Base-by-base conservation (phyloP, 2,797 vertebrate species). In the Ptychadena robeensis region DNA sequence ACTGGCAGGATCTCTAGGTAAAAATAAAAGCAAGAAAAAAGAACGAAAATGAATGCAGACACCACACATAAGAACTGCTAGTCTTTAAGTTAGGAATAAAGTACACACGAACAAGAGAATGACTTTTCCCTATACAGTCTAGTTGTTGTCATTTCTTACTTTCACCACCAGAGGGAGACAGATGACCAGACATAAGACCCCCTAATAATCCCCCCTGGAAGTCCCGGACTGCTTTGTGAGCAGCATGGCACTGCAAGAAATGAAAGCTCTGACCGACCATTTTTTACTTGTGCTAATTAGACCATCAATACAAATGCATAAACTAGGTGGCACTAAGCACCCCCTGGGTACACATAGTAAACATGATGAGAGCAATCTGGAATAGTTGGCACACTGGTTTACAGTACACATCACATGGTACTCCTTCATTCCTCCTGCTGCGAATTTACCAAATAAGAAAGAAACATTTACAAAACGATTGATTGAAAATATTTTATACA, bases 301-400 rank as follows among this genome's bases (percentile, higher is more conserved):
- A 61, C n/a, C 59, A 61, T 61, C 27, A 61, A 61, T 28, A 61
- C 27, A 61, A 28, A 28, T 9, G n/a, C 27, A 61, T 25, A 61
- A 61, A 61, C n/a, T 25, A 61, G 59, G 27, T 61, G 44, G 59
- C 59, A 61, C 8, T 61, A 61, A 53, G n/a, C 59, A 61, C n/a
- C 59, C 59, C 10, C 59, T 61, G 59, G 59, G 59, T 61, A 61
- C n/a, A 61, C 59, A 28, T 61, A 28, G 59, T 28, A 61, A 28
- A 61, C n/a, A 61, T 28, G 27, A 61, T 61, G 25, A 61, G 59
- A 61, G n/a, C 59, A 61, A 61, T 25, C 59, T 61, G 59, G 27
- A 11, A 28, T 61, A 61, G n/a, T 61, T 61, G n/a, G n/a, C 59
- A 31, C 12, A 67, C 64, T 22, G 4, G 4, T 53, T 53, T 53